Evolutionary conservation across 2,113 vertebrate species (phyloP), one percentile per base, ranked within the genome.

Genomic region (Lates calcarifer): DNA sequence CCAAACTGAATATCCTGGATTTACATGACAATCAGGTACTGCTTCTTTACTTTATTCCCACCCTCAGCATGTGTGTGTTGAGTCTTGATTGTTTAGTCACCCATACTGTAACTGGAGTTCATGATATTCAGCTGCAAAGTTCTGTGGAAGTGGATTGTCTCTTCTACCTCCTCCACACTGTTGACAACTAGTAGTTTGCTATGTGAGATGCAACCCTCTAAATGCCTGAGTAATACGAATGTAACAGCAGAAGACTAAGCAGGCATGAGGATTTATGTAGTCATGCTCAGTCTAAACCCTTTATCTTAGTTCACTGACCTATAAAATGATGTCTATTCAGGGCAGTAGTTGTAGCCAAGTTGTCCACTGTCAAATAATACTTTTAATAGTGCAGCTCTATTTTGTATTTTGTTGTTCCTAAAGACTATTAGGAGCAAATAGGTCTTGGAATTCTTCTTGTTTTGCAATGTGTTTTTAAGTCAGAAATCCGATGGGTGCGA

Each of bases 1-100:
- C 90, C 87, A 96, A 93, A 85, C 96, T 99, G 31, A 96, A 97
- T 84, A 95, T 98, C 58, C 93, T 99, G 93, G 98, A 99, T 87
- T 95, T 99, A 55, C 98, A 99, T 87, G 96, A 95, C 87, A 99
- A 99, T 94, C 96, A 99, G 98, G 98, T 99, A 95, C 69, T 8
- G 61, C 45, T 61, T 26, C 15, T 74, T 57, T 20, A 37, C 17
- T 35, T 0, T 29, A 18, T 37, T 58, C 33, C 65, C 15, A 37
- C 75, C 18, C 47, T 17, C 24, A 80, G 22, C 28, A 2, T 43
- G 18, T 51, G 18, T 67, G 20, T 43, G 13, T 84, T 79, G 31
- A 37, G 51, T 35, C 22, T 43, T 53, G 55, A 43, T 41, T 39
- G 28, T 61, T 83, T 37, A 43, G 47, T 62, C 47, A 17, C 24